Conservation (phyloP, 1,140 invertebrate species). For the Sesamia nonagrioides region DNA sequence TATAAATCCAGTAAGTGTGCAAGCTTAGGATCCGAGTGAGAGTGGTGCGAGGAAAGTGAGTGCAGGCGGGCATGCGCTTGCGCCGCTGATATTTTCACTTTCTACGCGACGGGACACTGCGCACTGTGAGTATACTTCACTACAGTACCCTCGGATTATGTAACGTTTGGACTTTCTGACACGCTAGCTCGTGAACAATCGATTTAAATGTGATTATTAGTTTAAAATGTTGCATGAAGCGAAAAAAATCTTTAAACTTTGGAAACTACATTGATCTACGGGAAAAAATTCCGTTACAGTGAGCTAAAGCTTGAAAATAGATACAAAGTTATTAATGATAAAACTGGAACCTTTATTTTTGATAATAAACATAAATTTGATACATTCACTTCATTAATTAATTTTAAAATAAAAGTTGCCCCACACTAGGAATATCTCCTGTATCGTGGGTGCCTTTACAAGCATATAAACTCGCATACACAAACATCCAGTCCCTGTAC, state of each 20-base stretch:
- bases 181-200: background rate
- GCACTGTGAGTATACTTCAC: conserved; percentile 63
- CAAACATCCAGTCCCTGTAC: too few species aligned
- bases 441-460: too few species aligned
- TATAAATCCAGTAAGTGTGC: conserved; percentile 8
- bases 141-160: conserved; percentile 53
- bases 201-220: background rate
- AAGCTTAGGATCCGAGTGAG: conserved; percentile 58
- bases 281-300: background rate
- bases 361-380: too few species aligned
- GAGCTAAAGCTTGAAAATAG: too few species aligned
- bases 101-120: conserved; percentile 73
- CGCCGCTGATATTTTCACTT: conserved; percentile 73
- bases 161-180: conserved; percentile 50
- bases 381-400: too few species aligned
- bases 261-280: background rate
- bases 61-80: conserved; percentile 68
- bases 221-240: background rate
- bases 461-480: too few species aligned
- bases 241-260: background rate
- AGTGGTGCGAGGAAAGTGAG: conserved; percentile 67
- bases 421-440: too few species aligned
- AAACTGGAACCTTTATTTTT: too few species aligned
- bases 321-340: too few species aligned
- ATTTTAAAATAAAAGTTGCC: too few species aligned